These are phyloP conservation scores for Paracanthobrama guichenoti DNA, from an alignment of 2,113 vertebrate genomes.

Conservation along the genomic window DNA sequence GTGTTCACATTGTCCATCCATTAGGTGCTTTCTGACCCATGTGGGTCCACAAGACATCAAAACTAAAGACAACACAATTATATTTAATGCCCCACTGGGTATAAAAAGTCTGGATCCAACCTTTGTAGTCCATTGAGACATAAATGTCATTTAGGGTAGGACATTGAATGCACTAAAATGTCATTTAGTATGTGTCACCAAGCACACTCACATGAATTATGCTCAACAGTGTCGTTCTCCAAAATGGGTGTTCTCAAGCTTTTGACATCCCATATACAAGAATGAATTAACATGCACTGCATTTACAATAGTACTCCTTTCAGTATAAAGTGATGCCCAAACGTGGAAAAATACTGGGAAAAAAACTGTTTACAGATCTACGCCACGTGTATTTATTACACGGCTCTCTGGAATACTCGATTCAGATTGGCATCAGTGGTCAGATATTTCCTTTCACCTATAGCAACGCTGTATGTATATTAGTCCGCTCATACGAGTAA, in stretches of 20 bases:
- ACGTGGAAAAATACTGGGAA: neutral
- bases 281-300: constrained; percentile 27
- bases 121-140: constrained; percentile 2
- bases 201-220: constrained; percentile 14
- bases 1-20: constrained; percentile 27
- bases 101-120: constrained; percentile 22
- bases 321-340: constrained; percentile 1
- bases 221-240: neutral
- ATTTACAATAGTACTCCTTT: constrained; percentile 1
- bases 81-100: constrained; percentile 34
- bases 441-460: neutral
- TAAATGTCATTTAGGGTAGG: neutral
- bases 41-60: constrained; percentile 12
- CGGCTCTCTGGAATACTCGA: no score
- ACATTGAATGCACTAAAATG: constrained; percentile 23
- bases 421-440: no score
- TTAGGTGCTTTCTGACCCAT: constrained; percentile 35
- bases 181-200: constrained; percentile 18
- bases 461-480: neutral
- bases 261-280: neutral
- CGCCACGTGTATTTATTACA: neutral
- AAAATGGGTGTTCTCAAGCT: neutral
- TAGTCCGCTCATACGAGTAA: neutral
- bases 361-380: neutral
- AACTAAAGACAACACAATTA: constrained; percentile 39